A percentile compares a stretch with the other conserved stretches of the same genome.
phyloP scores from a whole-genome alignment of 2,888 invertebrate genomes.

The Microplitis manilae region DNA sequence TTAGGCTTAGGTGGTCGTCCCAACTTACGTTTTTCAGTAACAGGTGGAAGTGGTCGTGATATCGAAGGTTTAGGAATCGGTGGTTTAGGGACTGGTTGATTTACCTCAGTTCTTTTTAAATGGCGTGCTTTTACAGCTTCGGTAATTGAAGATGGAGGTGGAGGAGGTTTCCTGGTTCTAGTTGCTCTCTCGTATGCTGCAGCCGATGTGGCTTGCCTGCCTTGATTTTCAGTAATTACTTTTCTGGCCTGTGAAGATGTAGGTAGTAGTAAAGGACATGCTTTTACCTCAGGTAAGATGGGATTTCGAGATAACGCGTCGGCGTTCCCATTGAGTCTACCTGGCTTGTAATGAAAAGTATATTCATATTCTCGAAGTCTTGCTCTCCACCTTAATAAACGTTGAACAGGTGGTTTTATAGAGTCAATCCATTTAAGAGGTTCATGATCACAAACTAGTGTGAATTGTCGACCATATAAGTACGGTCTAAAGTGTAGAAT shows the following conservation, averaged over 20 bases:
- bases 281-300: too few relatives aligned
- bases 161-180: too few relatives aligned
- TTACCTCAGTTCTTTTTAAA: neutral
- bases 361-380: conserved; percentile 35
- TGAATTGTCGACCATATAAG: conserved; percentile 39
- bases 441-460: conserved; percentile 39
- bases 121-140: too few relatives aligned
- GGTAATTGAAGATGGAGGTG: too few relatives aligned
- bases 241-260: neutral
- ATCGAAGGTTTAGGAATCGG: neutral
- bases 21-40: neutral
- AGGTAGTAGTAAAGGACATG: neutral
- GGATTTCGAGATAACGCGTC: conserved; percentile 29
- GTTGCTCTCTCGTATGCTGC: too few relatives aligned
- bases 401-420: conserved; percentile 20
- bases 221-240: neutral
- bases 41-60: neutral
- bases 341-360: conserved; percentile 35
- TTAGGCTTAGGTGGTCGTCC: neutral
- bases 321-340: conserved; percentile 28
- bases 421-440: conserved; percentile 40
- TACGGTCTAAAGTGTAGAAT: conserved; percentile 40
- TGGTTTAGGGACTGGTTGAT: neutral
- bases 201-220: neutral
- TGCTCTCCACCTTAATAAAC: conserved; percentile 34